Evolutionary conservation across 2,888 invertebrate genomes (phyloP).

Genomic region (Phyllotreta cruciferae): DNA sequence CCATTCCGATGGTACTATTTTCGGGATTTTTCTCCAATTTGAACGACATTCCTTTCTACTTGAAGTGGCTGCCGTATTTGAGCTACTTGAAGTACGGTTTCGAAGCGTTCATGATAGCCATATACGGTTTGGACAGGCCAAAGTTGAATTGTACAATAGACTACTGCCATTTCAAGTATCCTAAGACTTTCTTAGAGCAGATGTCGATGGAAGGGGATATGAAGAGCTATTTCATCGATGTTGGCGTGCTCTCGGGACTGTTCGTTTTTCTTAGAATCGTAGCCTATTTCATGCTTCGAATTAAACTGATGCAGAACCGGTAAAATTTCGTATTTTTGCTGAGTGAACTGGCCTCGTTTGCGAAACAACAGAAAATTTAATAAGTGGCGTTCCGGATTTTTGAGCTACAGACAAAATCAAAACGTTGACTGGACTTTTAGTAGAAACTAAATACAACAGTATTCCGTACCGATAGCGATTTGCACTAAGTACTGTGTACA

Average conservation of each 20-base stretch:
- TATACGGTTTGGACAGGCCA: constrained; percentile 87
- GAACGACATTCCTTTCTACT: constrained; percentile 86
- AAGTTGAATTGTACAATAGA: constrained; percentile 82
- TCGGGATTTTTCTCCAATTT: constrained; percentile 95
- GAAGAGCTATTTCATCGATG: constrained; percentile 78
- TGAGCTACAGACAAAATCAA: not conserved
- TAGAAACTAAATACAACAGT: constrained; percentile 19
- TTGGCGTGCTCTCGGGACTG: constrained; percentile 79
- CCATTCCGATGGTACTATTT: constrained; percentile 90
- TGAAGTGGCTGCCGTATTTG: constrained; percentile 88
- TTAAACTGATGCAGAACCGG: constrained; percentile 66
- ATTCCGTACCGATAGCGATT: constrained; percentile 22
- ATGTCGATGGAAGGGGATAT: constrained; percentile 80
- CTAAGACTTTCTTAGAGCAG: constrained; percentile 82
- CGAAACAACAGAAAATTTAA: too few species aligned
- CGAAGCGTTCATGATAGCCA: constrained; percentile 89
- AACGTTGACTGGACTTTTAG: not conserved
- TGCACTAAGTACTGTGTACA: constrained; percentile 12
- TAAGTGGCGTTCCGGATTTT: not conserved
- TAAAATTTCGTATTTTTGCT: constrained; percentile 28
- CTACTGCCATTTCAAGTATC: constrained; percentile 84
- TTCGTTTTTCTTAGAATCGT: constrained; percentile 80
- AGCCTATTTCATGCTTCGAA: constrained; percentile 83
- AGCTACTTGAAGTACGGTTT: constrained; percentile 93
- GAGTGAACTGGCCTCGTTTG: not conserved